Base-by-base conservation (phyloP, 2,888 invertebrate species). In the Lepidocyrtinus sp. region DNA sequence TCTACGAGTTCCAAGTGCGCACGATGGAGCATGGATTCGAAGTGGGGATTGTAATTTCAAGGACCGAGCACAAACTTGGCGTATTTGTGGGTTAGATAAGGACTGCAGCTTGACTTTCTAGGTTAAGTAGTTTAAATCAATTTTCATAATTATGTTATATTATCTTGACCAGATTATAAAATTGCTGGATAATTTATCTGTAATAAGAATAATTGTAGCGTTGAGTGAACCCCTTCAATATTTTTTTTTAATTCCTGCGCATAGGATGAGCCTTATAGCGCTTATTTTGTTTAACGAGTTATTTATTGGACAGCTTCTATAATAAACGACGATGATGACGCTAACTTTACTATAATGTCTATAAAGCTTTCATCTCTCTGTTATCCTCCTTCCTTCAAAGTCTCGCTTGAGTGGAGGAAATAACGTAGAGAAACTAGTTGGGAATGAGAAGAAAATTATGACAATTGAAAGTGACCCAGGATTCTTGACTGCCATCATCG, bases 1-100 rank as follows among this genome's bases (percentile, higher is more conserved):
- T 62, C 50, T 84, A 7, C 70, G 82, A n/a, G 81, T 75, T 7
- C 78, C 82, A 0, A 75, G 77, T 36, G 46, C 72, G 12, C 81
- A 81, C 24, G 82, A 84, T 59, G 82, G 81, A 24, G 84, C 82
- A 15, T 82, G 77, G 75, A 65, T 82, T 22, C 65, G 84, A 15
- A 75, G 24, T 25, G 84, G 84, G 19, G 84, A 84, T 61, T 84
- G 84, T 22, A 73, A 84, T 36, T 62, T 78, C n/a, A 73, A 71
- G 3, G 84, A 84, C 50, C 59, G 70, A 7, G 24, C 63, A 24
- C 84, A 84, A 75, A 69, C 70, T 12, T 84, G 84, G 84, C 67
- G 82, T 7, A 80, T 84, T 69, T 84, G 84, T 62, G 80, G 69
- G 21, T 45, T 82, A 22, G 73, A 84, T 36, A 72, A 79, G 15